Conservation (phyloP, 2,888 invertebrate genomes). For the Noctua fimbriata region DNA sequence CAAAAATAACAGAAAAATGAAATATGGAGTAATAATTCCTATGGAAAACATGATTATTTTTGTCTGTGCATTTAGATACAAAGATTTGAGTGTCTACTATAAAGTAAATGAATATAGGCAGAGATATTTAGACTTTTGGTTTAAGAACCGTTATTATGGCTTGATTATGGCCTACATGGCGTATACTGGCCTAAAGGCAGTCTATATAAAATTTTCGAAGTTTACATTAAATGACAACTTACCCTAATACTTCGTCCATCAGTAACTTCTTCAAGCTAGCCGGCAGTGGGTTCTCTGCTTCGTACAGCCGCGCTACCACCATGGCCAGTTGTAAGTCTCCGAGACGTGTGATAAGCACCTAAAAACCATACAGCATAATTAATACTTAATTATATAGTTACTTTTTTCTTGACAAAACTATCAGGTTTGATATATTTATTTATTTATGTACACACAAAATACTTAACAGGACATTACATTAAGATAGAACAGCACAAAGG, state of each 20-base stretch:
- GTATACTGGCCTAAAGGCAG: neutral
- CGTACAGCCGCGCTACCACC: conserved; percentile 97
- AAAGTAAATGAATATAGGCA: too few species aligned
- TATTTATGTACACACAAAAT: too few species aligned
- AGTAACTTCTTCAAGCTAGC: conserved; percentile 93
- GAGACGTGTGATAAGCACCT: conserved; percentile 97
- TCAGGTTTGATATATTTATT: too few species aligned
- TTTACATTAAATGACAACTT: conserved; percentile 55
- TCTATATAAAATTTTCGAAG: neutral
- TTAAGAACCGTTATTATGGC: neutral
- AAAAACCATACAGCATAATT: conserved; percentile 8
- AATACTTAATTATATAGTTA: neutral
- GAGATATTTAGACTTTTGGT: neutral
- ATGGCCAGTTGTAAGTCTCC: conserved; percentile 99
- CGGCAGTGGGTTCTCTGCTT: conserved; percentile 94
- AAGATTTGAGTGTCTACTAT: too few species aligned
- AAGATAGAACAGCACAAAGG: too few species aligned
- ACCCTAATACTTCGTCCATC: conserved; percentile 94
- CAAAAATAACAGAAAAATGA: too few species aligned
- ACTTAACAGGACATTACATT: too few species aligned
- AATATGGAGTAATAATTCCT: too few species aligned
- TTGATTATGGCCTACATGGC: too few species aligned
- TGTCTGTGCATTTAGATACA: too few species aligned
- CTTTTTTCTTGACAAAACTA: too few species aligned
- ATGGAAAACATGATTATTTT: too few species aligned